Evolutionary conservation across 2,888 invertebrate genomes (phyloP).

Genomic region (Euclidia mi): DNA sequence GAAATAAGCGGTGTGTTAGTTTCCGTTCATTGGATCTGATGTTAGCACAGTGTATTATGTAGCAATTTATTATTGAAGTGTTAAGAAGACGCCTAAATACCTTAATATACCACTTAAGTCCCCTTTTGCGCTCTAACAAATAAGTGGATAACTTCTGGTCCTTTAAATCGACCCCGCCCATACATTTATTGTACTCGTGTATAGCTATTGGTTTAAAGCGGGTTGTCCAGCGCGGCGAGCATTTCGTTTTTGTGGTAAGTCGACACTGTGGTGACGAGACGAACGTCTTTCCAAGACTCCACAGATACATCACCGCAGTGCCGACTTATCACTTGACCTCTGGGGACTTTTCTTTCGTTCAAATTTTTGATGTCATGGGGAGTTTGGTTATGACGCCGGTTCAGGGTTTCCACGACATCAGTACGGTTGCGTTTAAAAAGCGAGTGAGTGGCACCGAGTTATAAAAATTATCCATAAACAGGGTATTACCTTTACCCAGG

Average conservation of each 20-base stretch:
- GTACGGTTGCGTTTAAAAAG: slow-evolving; percentile 10
- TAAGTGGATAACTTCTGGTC: too few relatives aligned
- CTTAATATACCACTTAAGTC: too few relatives aligned
- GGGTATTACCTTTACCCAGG: slow-evolving; percentile 10
- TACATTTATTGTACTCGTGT: slow-evolving; percentile 12
- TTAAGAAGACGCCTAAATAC: not conserved
- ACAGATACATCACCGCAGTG: slow-evolving; percentile 23
- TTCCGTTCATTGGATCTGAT: not conserved
- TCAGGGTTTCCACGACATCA: slow-evolving; percentile 15
- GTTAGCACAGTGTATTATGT: too few relatives aligned
- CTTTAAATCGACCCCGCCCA: slow-evolving; percentile 35
- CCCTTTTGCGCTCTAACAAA: too few relatives aligned
- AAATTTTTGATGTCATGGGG: slow-evolving; percentile 11
- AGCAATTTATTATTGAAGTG: not conserved
- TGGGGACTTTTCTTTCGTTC: not conserved
- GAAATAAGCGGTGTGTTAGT: slow-evolving; percentile 18
- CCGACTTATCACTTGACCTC: not conserved
- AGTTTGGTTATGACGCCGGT: slow-evolving; percentile 5
- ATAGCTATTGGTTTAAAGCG: not conserved
- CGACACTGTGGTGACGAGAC: slow-evolving; percentile 15
- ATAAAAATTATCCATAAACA: slow-evolving; percentile 24
- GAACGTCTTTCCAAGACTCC: slow-evolving; percentile 19
- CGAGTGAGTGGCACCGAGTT: slow-evolving; percentile 8
- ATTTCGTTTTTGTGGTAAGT: slow-evolving; percentile 23
- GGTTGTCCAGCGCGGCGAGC: not conserved